Conservation (phyloP, 2,888 invertebrate species). For the Apotomis betuletana region DNA sequence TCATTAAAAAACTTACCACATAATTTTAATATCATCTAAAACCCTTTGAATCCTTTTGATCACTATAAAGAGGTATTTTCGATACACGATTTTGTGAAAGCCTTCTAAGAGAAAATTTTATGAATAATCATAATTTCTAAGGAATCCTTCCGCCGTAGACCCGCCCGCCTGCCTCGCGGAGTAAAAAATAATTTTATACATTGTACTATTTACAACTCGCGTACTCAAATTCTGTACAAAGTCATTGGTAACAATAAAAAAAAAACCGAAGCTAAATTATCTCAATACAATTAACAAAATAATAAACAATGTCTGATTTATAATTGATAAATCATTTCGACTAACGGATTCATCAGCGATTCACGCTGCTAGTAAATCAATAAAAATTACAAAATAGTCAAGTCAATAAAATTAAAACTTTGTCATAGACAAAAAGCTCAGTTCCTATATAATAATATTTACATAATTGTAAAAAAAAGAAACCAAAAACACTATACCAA, state of each 20-base stretch:
- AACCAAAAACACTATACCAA: conserved; percentile 58
- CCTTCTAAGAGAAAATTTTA: conserved; percentile 57
- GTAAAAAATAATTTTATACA: conserved; percentile 58
- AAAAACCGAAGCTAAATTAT: conserved; percentile 61
- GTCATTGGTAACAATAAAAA: conserved; percentile 71
- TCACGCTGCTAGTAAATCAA: conserved; percentile 12
- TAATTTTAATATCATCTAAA: conserved; percentile 72
- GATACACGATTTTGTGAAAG: conserved; percentile 69
- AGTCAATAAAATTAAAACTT: conserved; percentile 41
- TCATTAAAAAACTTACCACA: conserved; percentile 78
- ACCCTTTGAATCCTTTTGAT: conserved; percentile 79
- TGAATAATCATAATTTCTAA: conserved; percentile 60
- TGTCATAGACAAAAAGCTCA: conserved; percentile 47
- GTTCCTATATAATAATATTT: conserved; percentile 54
- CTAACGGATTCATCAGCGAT: conserved; percentile 19
- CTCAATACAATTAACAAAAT: conserved; percentile 63
- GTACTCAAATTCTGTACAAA: conserved; percentile 60
- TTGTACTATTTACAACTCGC: conserved; percentile 75
- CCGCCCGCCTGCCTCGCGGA: conserved; percentile 38
- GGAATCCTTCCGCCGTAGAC: conserved; percentile 47
- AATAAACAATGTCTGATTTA: conserved; percentile 49
- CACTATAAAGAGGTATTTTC: conserved; percentile 81
- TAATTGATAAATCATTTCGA: conserved; percentile 40
- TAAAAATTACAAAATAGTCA: conserved; percentile 27
- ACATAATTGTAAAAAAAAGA: conserved; percentile 50